phyloP scores from a whole-genome alignment of 1,140 invertebrate genomes.

The Drosophila tristis region DNA sequence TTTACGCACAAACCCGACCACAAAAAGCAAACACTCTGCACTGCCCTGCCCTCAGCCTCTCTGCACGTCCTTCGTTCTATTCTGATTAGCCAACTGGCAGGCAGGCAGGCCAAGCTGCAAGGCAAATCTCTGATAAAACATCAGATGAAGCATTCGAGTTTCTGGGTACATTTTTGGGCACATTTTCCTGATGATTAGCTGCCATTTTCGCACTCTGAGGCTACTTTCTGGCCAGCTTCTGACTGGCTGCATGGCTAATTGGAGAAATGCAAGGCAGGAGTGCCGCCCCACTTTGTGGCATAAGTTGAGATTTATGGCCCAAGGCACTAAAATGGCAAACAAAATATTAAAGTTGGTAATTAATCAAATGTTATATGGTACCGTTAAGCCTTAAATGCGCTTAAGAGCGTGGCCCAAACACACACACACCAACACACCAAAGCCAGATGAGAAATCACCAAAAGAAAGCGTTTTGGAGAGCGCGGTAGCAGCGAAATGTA shows the following conservation, averaged over 20 bases:
- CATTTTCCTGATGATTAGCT: background rate
- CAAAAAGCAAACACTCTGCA: slow-evolving; percentile 14
- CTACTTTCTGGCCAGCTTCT: too few relatives aligned
- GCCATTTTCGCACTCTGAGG: background rate
- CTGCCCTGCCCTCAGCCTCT: too few relatives aligned
- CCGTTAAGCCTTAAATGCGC: slow-evolving; percentile 74
- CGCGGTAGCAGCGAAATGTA: too few relatives aligned
- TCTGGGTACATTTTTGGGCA: background rate
- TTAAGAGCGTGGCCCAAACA: slow-evolving; percentile 51
- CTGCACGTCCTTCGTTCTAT: slow-evolving; percentile 6
- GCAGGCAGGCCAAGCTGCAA: background rate
- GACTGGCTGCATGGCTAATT: slow-evolving; percentile 7
- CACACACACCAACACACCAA: too few relatives aligned
- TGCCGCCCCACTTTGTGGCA: background rate
- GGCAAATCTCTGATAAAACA: slow-evolving; percentile 1
- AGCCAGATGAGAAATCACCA: slow-evolving; percentile 16
- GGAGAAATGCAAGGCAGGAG: background rate
- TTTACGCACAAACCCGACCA: slow-evolving; percentile 55
- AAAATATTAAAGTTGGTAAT: slow-evolving; percentile 54
- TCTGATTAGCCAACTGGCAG: slow-evolving; percentile 19
- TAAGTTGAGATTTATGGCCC: slow-evolving; percentile 31
- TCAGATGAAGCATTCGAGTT: too few relatives aligned
- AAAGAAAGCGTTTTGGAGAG: slow-evolving; percentile 40
- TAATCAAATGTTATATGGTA: slow-evolving; percentile 63
- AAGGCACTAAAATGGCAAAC: slow-evolving; percentile 36